These are phyloP conservation scores for Brachyptera putata DNA, from an alignment of 2,888 invertebrate species.

Conservation along the genomic window DNA sequence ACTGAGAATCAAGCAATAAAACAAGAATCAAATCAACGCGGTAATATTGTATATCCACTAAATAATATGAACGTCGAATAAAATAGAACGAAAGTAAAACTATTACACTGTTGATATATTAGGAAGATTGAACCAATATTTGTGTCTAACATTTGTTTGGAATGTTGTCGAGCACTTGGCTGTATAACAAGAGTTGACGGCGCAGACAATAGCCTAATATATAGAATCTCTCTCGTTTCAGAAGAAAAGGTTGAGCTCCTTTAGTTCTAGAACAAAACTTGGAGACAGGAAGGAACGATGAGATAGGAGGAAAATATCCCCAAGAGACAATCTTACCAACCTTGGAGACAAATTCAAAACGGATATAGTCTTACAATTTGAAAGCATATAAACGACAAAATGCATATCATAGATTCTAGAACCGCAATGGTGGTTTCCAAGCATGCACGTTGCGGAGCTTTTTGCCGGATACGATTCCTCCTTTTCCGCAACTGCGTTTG, in stretches of 20 bases:
- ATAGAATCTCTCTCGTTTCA: too few species aligned
- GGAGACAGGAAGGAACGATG: conserved; percentile 2
- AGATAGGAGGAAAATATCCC: background rate
- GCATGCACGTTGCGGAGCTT: background rate
- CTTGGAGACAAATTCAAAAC: conserved; percentile 1
- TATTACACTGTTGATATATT: too few species aligned
- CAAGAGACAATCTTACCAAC: background rate
- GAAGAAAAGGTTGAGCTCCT: background rate
- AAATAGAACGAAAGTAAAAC: too few species aligned
- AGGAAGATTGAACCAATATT: too few species aligned
- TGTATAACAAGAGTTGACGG: too few species aligned
- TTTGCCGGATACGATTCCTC: background rate
- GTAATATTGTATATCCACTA: too few species aligned
- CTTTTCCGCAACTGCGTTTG: background rate
- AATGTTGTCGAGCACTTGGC: too few species aligned
- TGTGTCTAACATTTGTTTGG: too few species aligned
- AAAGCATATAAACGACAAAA: conserved; percentile 12
- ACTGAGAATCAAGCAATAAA: too few species aligned
- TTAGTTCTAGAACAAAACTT: conserved; percentile 4
- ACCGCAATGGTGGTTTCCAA: background rate
- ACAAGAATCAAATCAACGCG: too few species aligned
- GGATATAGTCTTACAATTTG: background rate
- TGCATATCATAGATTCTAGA: background rate
- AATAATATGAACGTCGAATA: too few species aligned
- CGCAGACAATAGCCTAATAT: too few species aligned